A percentile compares a stretch with the other conserved stretches of the same genome.
Conservation (phyloP, 2,797 vertebrate species). For the Artibeus jamaicensis region DNA sequence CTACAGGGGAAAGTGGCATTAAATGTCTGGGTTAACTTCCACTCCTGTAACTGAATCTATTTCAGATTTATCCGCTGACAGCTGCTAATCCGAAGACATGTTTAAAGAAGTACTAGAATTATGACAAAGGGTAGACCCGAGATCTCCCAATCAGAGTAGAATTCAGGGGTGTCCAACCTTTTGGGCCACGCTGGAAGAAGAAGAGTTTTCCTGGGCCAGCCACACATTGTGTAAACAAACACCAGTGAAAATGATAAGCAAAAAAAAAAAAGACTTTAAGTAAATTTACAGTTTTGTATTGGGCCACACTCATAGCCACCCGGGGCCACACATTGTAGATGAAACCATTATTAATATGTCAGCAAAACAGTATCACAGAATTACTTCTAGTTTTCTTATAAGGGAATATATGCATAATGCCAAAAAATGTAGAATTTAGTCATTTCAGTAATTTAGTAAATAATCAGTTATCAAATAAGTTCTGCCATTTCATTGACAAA, state of each 20-base stretch:
- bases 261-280: too few species aligned
- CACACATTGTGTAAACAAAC: too few species aligned
- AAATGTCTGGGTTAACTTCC: conserved; percentile 27
- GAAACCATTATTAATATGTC: neutral
- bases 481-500: neutral
- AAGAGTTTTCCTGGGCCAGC: too few species aligned
- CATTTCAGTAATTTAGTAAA: neutral
- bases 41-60: conserved; percentile 64
- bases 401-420: neutral
- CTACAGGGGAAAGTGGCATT: conserved; percentile 49
- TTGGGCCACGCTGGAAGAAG: too few species aligned
- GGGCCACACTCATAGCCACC: too few species aligned
- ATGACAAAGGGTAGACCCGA: conserved; percentile 49
- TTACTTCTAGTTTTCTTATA: neutral
- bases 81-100: conserved; percentile 71
- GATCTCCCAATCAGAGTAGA: neutral
- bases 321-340: neutral
- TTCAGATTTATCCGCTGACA: conserved; percentile 68
- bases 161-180: too few species aligned
- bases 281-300: too few species aligned
- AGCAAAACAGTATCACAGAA: neutral
- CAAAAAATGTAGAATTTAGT: neutral
- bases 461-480: neutral
- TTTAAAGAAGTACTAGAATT: conserved; percentile 53
- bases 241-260: too few species aligned